Conservation (phyloP, 2,113 vertebrate species). For the Phycodurus eques region DNA sequence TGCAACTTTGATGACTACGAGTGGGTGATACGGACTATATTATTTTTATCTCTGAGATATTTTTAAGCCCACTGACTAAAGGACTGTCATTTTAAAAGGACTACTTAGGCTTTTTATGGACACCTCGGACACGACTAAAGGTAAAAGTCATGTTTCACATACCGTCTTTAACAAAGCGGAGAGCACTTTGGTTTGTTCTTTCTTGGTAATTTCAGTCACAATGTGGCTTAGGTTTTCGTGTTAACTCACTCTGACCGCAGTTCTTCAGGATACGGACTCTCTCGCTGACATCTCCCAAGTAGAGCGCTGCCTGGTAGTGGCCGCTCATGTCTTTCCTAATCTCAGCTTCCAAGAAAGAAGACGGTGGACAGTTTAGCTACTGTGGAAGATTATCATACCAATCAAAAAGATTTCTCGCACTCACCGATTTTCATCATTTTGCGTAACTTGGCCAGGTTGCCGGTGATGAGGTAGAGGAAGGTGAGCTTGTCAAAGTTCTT, state of each 20-base stretch:
- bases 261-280: constrained; percentile 92
- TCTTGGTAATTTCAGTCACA: not conserved
- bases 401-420: constrained; percentile 18
- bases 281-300: constrained; percentile 92
- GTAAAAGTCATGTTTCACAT: too few species aligned
- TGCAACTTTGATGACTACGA: too few species aligned
- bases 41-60: too few species aligned
- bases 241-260: constrained; percentile 91
- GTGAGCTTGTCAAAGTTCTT: constrained; percentile 97
- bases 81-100: too few species aligned
- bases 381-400: constrained; percentile 11
- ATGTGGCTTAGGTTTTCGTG: not conserved
- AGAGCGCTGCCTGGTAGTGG: constrained; percentile 95
- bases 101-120: too few species aligned
- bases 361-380: not conserved
- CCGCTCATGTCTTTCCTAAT: constrained; percentile 99
- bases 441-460: constrained; percentile 92
- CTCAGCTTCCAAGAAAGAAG: constrained; percentile 76
- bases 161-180: too few species aligned
- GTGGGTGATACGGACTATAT: too few species aligned
- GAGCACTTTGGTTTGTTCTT: too few species aligned
- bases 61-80: too few species aligned
- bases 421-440: constrained; percentile 99
- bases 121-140: too few species aligned
- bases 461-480: constrained; percentile 96